phyloP scores from a whole-genome alignment of 2,797 vertebrate genomes.

The Enteromius thamalakanensis region DNA sequence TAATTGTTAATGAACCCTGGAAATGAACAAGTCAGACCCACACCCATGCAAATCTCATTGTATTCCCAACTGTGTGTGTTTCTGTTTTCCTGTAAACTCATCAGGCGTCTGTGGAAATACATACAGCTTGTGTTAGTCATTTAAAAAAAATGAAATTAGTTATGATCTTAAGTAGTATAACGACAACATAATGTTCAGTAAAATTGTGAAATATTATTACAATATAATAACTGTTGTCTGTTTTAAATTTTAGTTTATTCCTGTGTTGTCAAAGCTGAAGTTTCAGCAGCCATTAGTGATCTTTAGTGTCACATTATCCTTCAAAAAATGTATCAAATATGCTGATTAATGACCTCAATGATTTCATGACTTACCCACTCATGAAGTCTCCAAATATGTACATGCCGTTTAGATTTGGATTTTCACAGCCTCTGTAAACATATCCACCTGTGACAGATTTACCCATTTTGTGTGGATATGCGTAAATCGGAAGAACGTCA shows the following conservation, averaged over 20 bases:
- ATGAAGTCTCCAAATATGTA: conserved; percentile 99
- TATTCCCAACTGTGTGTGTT: conserved; percentile 83
- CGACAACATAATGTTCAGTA: background rate
- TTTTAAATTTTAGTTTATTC: background rate
- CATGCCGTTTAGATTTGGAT: conserved; percentile 92
- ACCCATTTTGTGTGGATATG: conserved; percentile 91
- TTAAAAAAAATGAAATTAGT: background rate
- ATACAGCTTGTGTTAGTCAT: background rate
- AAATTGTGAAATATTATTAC: background rate
- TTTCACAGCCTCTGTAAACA: conserved; percentile 91
- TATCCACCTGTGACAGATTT: conserved; percentile 96
- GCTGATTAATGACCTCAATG: background rate
- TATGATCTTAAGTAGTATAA: background rate
- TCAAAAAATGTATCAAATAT: background rate
- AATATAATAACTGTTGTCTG: background rate
- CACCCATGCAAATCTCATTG: conserved; percentile 93
- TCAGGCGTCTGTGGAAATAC: conserved; percentile 81
- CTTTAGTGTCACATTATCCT: background rate
- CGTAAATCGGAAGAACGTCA: conserved; percentile 92
- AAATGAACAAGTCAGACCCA: conserved; percentile 87
- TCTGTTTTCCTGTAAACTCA: conserved; percentile 87
- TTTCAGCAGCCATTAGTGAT: background rate
- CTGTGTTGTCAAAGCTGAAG: background rate
- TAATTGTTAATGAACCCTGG: conserved; percentile 95
- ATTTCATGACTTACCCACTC: conserved; percentile 86